These are phyloP conservation scores for Alloscopus bannaensis DNA, from an alignment of 2,888 invertebrate species.

Conservation along the genomic window DNA sequence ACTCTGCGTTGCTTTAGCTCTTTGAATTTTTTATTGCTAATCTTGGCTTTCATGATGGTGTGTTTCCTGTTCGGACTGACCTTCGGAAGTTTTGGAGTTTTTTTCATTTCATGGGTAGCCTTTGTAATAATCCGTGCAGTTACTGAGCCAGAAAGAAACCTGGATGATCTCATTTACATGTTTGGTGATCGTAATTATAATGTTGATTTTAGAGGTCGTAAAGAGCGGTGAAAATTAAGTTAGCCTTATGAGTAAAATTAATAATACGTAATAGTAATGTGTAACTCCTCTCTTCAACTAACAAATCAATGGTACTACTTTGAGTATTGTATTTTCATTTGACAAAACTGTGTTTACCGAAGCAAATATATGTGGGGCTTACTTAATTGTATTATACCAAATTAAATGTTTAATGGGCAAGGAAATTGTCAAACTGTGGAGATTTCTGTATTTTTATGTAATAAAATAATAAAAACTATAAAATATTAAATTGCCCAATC, in stretches of 20 bases:
- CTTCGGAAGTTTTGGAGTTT: conserved; percentile 9
- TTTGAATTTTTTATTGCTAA: conserved; percentile 31
- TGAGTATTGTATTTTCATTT: background rate
- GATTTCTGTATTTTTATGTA: background rate
- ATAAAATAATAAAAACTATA: background rate
- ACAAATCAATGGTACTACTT: background rate
- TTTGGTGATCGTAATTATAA: conserved; percentile 52
- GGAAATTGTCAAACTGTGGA: background rate
- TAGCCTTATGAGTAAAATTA: background rate
- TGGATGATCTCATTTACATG: conserved; percentile 45
- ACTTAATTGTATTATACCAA: background rate
- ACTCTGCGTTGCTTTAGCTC: conserved; percentile 47
- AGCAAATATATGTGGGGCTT: background rate
- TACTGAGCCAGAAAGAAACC: conserved; percentile 44
- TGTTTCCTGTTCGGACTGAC: conserved; percentile 20
- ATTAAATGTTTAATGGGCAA: background rate
- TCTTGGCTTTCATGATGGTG: conserved; percentile 24
- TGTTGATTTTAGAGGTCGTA: conserved; percentile 43
- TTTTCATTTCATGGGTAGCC: conserved; percentile 19
- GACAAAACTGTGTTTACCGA: background rate
- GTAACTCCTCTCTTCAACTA: no score
- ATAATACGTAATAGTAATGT: background rate
- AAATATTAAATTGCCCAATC: background rate
- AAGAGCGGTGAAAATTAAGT: conserved; percentile 8
- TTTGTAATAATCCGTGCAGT: conserved; percentile 41